phyloP scores from a whole-genome alignment of 1,140 invertebrate genomes.

The Drosophila mauritiana region DNA sequence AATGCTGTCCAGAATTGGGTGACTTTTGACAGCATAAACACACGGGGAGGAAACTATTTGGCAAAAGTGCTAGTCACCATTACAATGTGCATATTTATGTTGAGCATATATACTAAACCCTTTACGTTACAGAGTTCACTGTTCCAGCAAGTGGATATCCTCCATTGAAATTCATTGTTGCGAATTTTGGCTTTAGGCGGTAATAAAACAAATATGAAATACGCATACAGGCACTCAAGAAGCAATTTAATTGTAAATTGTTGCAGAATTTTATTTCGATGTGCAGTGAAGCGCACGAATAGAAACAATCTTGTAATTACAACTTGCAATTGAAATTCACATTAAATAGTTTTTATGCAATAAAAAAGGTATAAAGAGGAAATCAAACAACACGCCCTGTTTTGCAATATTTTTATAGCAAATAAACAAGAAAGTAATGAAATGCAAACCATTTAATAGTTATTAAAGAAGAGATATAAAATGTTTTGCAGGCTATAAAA shows the following conservation, averaged over 20 bases:
- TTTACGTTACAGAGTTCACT: neutral
- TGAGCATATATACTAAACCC: neutral
- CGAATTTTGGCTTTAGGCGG: neutral
- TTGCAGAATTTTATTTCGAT: neutral
- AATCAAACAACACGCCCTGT: neutral
- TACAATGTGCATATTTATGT: slow-evolving; percentile 8
- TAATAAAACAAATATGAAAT: neutral
- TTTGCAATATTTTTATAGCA: neutral
- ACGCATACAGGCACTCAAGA: neutral
- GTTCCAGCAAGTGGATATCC: neutral
- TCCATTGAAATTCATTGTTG: neutral
- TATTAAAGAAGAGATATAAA: neutral
- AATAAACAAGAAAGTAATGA: neutral
- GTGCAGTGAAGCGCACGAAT: neutral
- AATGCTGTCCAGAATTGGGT: slow-evolving; percentile 20
- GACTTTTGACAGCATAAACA: slow-evolving; percentile 6
- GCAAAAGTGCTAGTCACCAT: slow-evolving; percentile 19
- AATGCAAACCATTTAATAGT: neutral
- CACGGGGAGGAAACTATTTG: slow-evolving; percentile 11
- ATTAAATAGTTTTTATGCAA: neutral
- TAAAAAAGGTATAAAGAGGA: neutral
- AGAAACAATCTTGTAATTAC: neutral
- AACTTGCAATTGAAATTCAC: neutral
- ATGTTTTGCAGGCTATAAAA: neutral
- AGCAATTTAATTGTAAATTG: neutral